These are phyloP conservation scores for Zoanthus gigantus DNA, from an alignment of 92 coral and sea anemone species.

Conservation along the genomic window DNA sequence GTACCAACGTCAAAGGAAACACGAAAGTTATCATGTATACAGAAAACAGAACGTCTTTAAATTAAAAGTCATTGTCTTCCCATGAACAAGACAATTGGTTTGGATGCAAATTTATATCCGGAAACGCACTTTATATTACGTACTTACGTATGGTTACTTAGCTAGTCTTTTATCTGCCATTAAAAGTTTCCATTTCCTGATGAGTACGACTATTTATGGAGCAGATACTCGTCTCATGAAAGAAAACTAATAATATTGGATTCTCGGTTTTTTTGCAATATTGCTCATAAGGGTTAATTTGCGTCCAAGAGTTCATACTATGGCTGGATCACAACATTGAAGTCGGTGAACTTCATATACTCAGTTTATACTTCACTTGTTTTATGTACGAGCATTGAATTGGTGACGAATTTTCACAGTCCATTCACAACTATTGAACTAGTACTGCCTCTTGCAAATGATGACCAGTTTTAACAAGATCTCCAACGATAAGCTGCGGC, in stretches of 20 bases:
- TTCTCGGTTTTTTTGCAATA: not conserved
- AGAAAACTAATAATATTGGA: not conserved
- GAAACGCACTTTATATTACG: no score
- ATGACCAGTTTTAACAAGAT: constrained; percentile 7
- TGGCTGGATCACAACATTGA: not conserved
- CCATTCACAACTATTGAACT: not conserved
- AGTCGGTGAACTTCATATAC: not conserved
- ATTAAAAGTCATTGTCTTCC: no score
- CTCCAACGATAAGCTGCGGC: not conserved
- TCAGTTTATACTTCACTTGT: not conserved
- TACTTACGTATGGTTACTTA: no score
- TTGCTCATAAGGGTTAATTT: not conserved
- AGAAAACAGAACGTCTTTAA: no score
- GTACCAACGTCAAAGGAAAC: no score
- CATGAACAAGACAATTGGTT: no score
- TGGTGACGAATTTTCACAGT: not conserved
- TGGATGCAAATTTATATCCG: no score
- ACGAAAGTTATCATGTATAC: no score
- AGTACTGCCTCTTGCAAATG: not conserved
- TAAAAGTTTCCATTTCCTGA: not conserved
- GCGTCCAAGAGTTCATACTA: not conserved
- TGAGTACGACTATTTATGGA: not conserved
- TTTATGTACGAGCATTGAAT: not conserved
- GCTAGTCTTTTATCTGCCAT: no score
- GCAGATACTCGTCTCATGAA: not conserved